Conservation (phyloP, 2,888 invertebrate species). For the Capitulum mitella region DNA sequence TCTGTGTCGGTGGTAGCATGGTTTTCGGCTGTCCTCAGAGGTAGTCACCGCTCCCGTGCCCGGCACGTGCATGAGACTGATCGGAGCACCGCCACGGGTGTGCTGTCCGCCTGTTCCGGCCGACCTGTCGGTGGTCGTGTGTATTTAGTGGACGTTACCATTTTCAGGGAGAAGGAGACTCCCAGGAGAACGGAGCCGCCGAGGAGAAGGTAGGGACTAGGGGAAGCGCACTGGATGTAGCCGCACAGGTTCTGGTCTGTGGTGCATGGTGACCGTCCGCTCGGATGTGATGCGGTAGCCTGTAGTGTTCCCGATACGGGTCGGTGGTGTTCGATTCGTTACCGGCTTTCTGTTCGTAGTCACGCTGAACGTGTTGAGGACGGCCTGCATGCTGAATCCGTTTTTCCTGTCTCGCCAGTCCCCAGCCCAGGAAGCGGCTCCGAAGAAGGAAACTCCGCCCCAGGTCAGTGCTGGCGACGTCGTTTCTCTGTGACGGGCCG, state of each 20-base stretch:
- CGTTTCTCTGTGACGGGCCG: too few species aligned
- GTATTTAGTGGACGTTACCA: background rate
- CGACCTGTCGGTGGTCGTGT: background rate
- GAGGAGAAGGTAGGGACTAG: background rate
- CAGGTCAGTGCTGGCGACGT: background rate
- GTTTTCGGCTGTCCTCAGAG: background rate
- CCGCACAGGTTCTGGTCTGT: too few species aligned
- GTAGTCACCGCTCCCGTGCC: background rate
- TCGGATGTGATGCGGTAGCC: background rate
- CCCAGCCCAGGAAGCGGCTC: background rate
- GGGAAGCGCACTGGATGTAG: too few species aligned
- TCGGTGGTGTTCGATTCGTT: too few species aligned
- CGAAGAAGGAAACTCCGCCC: background rate
- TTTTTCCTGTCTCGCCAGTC: background rate
- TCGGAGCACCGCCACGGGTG: background rate
- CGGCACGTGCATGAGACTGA: background rate
- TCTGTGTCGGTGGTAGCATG: background rate
- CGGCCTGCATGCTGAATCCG: background rate
- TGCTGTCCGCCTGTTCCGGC: background rate
- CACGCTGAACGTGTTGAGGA: background rate
- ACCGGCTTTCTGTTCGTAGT: too few species aligned
- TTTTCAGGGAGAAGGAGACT: conserved; percentile 8
- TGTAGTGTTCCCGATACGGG: too few species aligned
- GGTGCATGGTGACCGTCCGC: background rate
- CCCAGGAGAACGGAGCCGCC: background rate